Evolutionary conservation across 2,797 vertebrate genomes (phyloP).

Genomic region (Falco berigora): DNA sequence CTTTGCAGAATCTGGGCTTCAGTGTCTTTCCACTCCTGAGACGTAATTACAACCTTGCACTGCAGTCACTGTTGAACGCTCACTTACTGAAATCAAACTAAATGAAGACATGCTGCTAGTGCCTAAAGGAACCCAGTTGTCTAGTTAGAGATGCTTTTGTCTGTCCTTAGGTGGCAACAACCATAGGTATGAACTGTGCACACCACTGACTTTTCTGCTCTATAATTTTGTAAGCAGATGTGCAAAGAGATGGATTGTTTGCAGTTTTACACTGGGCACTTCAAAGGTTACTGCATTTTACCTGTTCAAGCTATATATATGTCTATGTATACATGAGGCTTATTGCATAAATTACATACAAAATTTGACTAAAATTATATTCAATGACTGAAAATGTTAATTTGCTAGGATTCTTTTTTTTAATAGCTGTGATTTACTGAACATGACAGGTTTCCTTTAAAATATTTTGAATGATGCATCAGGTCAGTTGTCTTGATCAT

Average conservation of each 20-base stretch:
- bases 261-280: not conserved
- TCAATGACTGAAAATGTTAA: not conserved
- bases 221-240: not conserved
- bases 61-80: constrained; percentile 15
- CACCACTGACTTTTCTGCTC: not conserved
- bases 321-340: not conserved
- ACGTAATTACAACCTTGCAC: not conserved
- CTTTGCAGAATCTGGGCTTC: not conserved
- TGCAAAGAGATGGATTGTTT: not conserved
- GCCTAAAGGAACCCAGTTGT: constrained; percentile 4
- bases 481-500: constrained; percentile 17
- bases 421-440: not conserved
- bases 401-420: not conserved
- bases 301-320: not conserved
- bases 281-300: not conserved
- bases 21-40: not conserved
- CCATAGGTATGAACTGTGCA: not conserved
- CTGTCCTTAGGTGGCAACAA: not conserved
- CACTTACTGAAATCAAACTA: constrained; percentile 31
- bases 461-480: constrained; percentile 6
- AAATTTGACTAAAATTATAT: not conserved
- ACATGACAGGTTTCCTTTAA: not conserved
- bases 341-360: not conserved
- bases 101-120: constrained; percentile 40
- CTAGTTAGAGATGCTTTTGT: not conserved